Evolutionary conservation across 2,888 invertebrate species (phyloP).

Genomic region (Pterostichus madidus): DNA sequence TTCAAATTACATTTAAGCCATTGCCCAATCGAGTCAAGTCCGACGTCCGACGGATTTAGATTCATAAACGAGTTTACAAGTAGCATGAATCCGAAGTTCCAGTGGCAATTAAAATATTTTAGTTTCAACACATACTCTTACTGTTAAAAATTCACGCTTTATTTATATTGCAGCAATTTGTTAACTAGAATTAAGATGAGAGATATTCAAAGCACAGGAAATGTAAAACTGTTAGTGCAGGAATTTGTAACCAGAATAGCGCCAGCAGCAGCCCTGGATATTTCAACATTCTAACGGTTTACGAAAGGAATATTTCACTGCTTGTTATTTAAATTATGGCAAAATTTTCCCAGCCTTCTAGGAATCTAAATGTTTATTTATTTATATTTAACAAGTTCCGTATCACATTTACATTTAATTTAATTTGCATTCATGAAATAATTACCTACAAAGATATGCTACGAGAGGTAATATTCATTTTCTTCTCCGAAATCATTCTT

Average conservation of each 20-base stretch:
- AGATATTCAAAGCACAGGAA: conserved; percentile 41
- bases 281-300: conserved; percentile 40
- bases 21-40: conserved; percentile 21
- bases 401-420: too few species aligned
- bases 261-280: not conserved
- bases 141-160: conserved; percentile 15
- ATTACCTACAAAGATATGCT: too few species aligned
- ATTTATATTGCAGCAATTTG: conserved; percentile 35
- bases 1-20: conserved; percentile 1
- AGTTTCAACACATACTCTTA: conserved; percentile 5
- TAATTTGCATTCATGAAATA: too few species aligned
- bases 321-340: conserved; percentile 20
- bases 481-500: too few species aligned
- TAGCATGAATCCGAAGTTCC: not conserved
- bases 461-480: too few species aligned
- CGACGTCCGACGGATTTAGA: conserved; percentile 9
- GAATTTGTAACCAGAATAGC: conserved; percentile 40
- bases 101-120: conserved; percentile 31
- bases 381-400: too few species aligned
- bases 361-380: too few species aligned
- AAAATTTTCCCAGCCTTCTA: not conserved
- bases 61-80: conserved; percentile 3
- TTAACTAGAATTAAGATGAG: conserved; percentile 28
- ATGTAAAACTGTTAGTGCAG: conserved; percentile 39
- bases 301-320: conserved; percentile 17